Percentiles rank a stretch among this genome's conserved stretches.
These are phyloP conservation scores for Syngnathoides biaculeatus DNA, from an alignment of 2,113 vertebrate species.

Conservation along the genomic window DNA sequence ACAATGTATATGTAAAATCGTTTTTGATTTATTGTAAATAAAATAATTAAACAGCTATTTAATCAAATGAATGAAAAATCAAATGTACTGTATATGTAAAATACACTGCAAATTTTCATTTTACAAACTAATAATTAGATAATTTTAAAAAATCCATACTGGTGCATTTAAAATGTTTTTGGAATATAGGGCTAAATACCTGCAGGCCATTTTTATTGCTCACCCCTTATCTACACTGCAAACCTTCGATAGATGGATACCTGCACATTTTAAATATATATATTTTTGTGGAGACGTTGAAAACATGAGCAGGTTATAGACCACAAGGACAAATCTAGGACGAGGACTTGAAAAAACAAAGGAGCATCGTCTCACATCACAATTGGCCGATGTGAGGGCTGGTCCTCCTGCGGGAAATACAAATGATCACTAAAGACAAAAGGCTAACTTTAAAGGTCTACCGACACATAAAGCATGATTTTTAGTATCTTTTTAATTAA, in stretches of 20 bases:
- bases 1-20: background rate
- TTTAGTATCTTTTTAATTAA: too few relatives aligned
- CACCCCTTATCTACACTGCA: background rate
- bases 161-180: background rate
- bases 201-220: background rate
- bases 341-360: background rate
- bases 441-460: too few relatives aligned
- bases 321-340: background rate
- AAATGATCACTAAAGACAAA: too few relatives aligned
- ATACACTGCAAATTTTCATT: too few relatives aligned
- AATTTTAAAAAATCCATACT: too few relatives aligned
- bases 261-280: background rate
- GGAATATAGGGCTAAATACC: background rate
- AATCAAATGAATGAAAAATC: background rate
- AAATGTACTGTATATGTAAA: too few relatives aligned
- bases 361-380: background rate
- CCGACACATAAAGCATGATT: too few relatives aligned
- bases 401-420: background rate
- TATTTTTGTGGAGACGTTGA: background rate
- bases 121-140: too few relatives aligned
- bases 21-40: background rate
- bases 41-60: background rate
- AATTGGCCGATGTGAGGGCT: too few relatives aligned
- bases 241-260: background rate
- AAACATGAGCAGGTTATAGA: background rate